Evolutionary conservation across 2,888 invertebrate species (phyloP), one percentile per base, ranked within the genome.

Genomic region (Macaria liturata): DNA sequence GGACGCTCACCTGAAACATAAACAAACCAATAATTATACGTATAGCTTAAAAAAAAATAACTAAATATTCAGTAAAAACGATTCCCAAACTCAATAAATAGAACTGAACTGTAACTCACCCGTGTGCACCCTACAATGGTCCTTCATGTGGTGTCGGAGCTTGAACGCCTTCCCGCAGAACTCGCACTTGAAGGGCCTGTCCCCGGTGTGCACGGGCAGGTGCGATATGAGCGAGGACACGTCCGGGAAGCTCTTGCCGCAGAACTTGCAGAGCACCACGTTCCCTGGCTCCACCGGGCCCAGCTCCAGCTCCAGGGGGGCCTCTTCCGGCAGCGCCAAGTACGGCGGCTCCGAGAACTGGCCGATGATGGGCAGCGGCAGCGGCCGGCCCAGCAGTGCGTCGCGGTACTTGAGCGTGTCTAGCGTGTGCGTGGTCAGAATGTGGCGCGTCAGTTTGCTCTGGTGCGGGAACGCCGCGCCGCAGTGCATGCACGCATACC

Each of bases 151-250:
- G 86, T 97, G 97, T 65, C 97, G 94, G 80, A 97, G 92, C 86
- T 97, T 97, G 93, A 97, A 97, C 73, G 97, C 97, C 91, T 97
- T 97, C 67, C 97, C 97, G 90, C 97, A 97, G 92, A 97, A 97
- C 88, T 97, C 97, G 93, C 97, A 97, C 92, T 97, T 97, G 91
- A 97, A 97, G 60, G 97, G 97, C 79, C 97, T 93, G 82, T 97
- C 97, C 69, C 97, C 97, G 59, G 97, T 97, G 87, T 97, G 97
- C 67, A 96, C 96, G 62, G 97, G 97, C 81, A 97, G 93, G 86
- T 97, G 97, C 70, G 96, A 95, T 84, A 97, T 97, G 75, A 97
- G 93, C 67, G 97, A 96, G 69, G 96, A 95, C 68, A 97, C 97
- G 88, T 97, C 97, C 68, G 97, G 97, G 91, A 97, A 97, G 75